Conservation (phyloP, 2,797 vertebrate genomes). For the Valencia hispanica region DNA sequence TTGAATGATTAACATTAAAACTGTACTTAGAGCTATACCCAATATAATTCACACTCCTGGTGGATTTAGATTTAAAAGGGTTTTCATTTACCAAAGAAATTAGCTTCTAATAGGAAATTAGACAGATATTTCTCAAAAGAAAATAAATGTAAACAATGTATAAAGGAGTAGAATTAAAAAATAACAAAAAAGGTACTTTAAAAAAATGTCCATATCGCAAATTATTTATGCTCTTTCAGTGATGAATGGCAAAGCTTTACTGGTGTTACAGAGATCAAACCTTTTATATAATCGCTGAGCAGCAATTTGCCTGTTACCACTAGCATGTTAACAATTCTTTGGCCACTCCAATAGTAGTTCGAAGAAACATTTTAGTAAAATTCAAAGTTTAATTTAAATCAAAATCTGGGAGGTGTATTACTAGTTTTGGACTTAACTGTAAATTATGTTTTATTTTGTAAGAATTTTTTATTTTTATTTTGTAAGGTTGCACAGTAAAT, state of each 20-base stretch:
- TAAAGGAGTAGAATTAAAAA: neutral
- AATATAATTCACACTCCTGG: neutral
- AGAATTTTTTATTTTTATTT: too few relatives aligned
- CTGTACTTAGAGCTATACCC: neutral
- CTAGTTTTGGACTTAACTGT: neutral
- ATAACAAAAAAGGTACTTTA: neutral
- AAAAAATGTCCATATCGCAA: neutral
- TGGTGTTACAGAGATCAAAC: too few relatives aligned
- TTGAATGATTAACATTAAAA: constrained; percentile 3
- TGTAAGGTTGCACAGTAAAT: neutral
- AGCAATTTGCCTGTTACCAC: neutral
- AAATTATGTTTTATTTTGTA: neutral
- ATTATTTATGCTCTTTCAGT: neutral
- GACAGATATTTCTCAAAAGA: neutral
- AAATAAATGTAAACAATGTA: neutral
- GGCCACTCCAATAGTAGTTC: too few relatives aligned
- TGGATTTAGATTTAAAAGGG: neutral
- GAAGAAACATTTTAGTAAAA: too few relatives aligned
- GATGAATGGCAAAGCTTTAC: neutral
- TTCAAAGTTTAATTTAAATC: too few relatives aligned
- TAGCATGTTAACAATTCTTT: neutral
- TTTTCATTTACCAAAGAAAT: too few relatives aligned
- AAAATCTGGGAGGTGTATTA: neutral
- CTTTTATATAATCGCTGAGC: too few relatives aligned
- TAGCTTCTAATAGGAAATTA: neutral